Evolutionary conservation across 2,888 invertebrate genomes (phyloP).

Genomic region (Caenorhabditis sp.): DNA sequence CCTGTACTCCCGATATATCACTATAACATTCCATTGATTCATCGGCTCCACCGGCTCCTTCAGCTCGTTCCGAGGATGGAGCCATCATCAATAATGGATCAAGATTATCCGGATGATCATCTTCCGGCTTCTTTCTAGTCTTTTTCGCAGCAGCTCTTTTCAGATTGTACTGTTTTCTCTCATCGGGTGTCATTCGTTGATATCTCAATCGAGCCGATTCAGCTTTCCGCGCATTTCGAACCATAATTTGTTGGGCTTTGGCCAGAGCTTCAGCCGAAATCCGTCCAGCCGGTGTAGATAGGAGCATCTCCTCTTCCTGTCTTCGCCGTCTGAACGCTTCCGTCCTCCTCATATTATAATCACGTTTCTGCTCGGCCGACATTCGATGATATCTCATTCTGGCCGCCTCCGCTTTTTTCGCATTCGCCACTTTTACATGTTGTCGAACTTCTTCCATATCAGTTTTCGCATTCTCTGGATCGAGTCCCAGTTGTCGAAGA

Average conservation of each 20-base stretch:
- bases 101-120: background rate
- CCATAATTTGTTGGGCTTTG: constrained; percentile 56
- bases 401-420: constrained; percentile 58
- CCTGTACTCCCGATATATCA: background rate
- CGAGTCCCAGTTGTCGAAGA: constrained; percentile 43
- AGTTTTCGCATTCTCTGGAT: constrained; percentile 16
- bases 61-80: background rate
- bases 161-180: constrained; percentile 40
- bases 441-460: constrained; percentile 55
- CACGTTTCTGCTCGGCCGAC: constrained; percentile 62
- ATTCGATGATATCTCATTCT: constrained; percentile 54
- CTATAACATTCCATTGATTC: background rate
- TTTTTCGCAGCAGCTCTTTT: constrained; percentile 25
- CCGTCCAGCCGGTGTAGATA: constrained; percentile 64
- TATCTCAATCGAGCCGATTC: constrained; percentile 51
- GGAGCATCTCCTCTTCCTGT: constrained; percentile 59
- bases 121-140: constrained; percentile 5
- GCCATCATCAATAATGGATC: constrained; percentile 1
- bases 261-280: constrained; percentile 47
- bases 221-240: constrained; percentile 54
- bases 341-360: constrained; percentile 64
- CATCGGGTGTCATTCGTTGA: constrained; percentile 50
- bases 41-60: background rate
- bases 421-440: constrained; percentile 61
- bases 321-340: constrained; percentile 66